Evolutionary conservation across 2,113 vertebrate genomes (phyloP).

Genomic region (Cavia porcellus): DNA sequence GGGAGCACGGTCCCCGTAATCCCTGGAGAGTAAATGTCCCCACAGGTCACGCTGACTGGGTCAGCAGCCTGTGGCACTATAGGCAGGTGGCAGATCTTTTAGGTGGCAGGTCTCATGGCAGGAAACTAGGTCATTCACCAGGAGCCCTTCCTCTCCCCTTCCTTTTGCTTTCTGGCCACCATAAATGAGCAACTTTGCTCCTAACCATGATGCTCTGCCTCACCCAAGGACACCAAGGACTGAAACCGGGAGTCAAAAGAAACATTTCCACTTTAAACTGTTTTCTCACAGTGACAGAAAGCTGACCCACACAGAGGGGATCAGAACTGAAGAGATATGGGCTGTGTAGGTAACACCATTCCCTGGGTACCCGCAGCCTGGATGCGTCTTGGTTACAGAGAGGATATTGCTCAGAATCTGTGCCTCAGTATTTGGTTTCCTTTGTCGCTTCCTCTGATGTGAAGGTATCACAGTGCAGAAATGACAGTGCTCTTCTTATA

Average conservation of each 20-base stretch:
- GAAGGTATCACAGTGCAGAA: neutral
- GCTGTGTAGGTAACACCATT: neutral
- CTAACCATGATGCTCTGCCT: neutral
- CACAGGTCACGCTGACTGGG: neutral
- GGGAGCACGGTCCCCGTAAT: no score
- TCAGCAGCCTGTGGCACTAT: neutral
- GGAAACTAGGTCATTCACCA: neutral
- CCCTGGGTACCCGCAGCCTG: neutral
- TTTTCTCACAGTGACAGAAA: neutral
- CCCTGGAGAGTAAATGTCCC: neutral
- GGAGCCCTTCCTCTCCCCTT: neutral
- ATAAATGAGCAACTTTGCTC: neutral
- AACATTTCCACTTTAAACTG: no score
- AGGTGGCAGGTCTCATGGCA: neutral
- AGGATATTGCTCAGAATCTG: neutral
- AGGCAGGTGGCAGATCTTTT: neutral
- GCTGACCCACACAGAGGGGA: neutral
- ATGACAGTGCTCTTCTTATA: slow-evolving; percentile 6
- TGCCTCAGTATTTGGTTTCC: neutral
- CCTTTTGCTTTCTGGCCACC: neutral
- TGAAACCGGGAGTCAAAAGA: neutral
- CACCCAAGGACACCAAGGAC: neutral
- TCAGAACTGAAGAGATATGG: neutral
- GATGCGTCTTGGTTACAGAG: neutral
- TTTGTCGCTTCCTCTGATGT: neutral